Conservation (phyloP, 2,113 vertebrate species). For the Stercorarius parasiticus region DNA sequence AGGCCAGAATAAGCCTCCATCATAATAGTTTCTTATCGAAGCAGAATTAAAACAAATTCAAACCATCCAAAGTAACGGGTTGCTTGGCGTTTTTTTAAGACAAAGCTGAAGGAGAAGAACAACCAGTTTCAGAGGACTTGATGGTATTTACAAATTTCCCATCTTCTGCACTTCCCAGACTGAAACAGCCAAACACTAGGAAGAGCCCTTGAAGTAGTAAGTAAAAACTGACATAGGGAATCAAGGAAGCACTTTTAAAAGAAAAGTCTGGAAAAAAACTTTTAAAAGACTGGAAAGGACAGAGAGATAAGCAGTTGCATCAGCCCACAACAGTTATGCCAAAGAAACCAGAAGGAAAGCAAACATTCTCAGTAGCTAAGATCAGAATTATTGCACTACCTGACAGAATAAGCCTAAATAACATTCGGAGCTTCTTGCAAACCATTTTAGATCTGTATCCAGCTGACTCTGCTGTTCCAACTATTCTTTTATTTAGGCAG, state of each 20-base stretch:
- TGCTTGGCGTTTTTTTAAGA: background rate
- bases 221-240: background rate
- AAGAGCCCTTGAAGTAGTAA: background rate
- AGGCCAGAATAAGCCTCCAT: background rate
- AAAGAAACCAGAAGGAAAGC: background rate
- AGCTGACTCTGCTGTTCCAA: background rate
- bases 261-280: background rate
- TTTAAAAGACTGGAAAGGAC: background rate
- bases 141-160: background rate
- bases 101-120: background rate
- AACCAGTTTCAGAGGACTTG: background rate
- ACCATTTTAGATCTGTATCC: background rate
- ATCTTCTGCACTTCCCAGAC: background rate
- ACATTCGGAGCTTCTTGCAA: background rate
- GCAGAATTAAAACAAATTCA: background rate
- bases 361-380: background rate
- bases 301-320: background rate
- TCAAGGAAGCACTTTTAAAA: background rate
- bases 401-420: background rate
- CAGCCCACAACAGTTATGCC: too few species aligned
- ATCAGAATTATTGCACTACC: background rate
- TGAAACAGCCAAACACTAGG: background rate
- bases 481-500: background rate
- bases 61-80: background rate
- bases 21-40: background rate